phyloP scores from a whole-genome alignment of 1,140 invertebrate genomes.

The Neodiprion pinetum region DNA sequence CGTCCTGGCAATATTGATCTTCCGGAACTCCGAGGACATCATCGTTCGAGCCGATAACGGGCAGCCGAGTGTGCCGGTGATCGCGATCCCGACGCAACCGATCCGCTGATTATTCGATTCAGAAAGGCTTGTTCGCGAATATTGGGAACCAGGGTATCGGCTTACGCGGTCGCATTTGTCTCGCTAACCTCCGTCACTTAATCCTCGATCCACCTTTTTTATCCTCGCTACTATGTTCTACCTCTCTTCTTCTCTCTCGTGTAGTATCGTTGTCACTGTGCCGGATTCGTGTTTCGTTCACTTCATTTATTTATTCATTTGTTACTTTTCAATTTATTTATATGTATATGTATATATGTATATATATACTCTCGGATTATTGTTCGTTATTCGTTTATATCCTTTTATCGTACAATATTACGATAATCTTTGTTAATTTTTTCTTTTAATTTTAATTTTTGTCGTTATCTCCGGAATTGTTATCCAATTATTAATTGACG shows the following conservation, averaged over 20 bases:
- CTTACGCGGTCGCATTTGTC: slow-evolving; percentile 33
- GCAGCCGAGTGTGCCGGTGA: background rate
- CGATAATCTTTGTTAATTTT: too few relatives aligned
- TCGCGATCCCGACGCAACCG: background rate
- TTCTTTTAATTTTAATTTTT: too few relatives aligned
- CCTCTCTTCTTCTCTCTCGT: slow-evolving; percentile 22
- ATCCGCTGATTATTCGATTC: background rate
- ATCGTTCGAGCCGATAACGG: background rate
- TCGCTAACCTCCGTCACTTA: background rate
- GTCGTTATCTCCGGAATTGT: too few relatives aligned
- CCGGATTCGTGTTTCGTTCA: too few relatives aligned
- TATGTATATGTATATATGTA: too few relatives aligned
- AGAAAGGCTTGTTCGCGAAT: slow-evolving; percentile 33
- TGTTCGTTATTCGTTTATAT: too few relatives aligned
- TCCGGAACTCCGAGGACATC: background rate
- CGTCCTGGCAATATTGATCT: background rate
- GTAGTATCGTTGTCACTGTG: slow-evolving; percentile 2
- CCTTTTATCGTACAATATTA: too few relatives aligned
- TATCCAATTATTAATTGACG: too few relatives aligned
- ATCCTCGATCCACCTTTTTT: background rate
- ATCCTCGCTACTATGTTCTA: slow-evolving; percentile 8
- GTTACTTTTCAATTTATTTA: too few relatives aligned
- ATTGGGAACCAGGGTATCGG: slow-evolving; percentile 32
- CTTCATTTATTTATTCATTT: too few relatives aligned
- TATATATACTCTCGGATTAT: too few relatives aligned